Evolutionary conservation across 2,113 vertebrate genomes (phyloP), one percentile per base, ranked within the genome.

Genomic region (Panthera tigris): DNA sequence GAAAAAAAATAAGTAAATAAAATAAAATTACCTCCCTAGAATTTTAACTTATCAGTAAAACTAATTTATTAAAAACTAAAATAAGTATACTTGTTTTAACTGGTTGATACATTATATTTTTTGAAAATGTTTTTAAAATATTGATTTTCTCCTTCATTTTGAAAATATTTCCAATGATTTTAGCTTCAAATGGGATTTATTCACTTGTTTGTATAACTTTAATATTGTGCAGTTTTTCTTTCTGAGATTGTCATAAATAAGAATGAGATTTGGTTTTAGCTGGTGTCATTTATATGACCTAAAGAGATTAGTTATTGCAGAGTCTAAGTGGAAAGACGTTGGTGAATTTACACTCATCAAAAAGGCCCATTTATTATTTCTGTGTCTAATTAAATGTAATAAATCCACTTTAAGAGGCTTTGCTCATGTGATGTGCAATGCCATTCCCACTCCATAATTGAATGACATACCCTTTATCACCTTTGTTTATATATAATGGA

Each of bases 201-300:
- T 91, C 29, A 4, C 14, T 91, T 83, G 48, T 74, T 36, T 52
- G 63, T 92, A 7, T 91, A 90, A 61, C 27, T 79, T 15, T 63
- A 79, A 61, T 61, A 55, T 41, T 52, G 29, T 36, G n/a, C 5
- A 74, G 12, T 88, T 94, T 96, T 95, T 96, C 89, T 96, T 93
- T 94, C 63, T 92, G 84, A 91, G 88, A 33, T 65, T 66, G 74
- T 84, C 45, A n/a, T 96, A 97, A 97, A 94, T 87, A 95, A 94
- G 41, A 92, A 74, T 12, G 31, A 25, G 3, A 31, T 93, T 96
- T 91, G 66, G 1, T n/a, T 91, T 96, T 61, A 73, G 61, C 52
- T 89, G 61, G 31, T 87, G 55, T 79, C 65, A 39, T 78, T 95
- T 88, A 73, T 85, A 74, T 52, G 89, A 89, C 61, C 1, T 0